Evolutionary conservation across 2,888 invertebrate species (phyloP), one percentile per base, ranked within the genome.

Genomic region (Emesis russula): DNA sequence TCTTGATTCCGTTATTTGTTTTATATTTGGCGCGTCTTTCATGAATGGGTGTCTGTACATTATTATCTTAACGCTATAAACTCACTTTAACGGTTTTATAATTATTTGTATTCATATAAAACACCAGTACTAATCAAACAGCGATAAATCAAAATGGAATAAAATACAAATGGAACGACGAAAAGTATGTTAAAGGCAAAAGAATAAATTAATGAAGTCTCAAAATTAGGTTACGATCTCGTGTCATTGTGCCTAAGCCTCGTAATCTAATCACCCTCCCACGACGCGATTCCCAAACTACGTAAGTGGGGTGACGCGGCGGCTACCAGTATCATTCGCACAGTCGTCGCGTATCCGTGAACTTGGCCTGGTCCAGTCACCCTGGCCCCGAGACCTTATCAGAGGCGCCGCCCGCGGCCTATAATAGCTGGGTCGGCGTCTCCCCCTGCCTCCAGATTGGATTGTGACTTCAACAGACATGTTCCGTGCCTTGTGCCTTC

Each of bases 391-490:
- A 97, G 97, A 96, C 97, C 97, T 97, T 97, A 97, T 97, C 97
- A 96, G 97, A 97, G 97, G 97, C 98, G 97, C 97, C 97, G 98
- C 97, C 97, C 97, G 97, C 98, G 97, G 97, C 97, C 97, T 98
- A 98, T 98, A 98, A 98, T 98, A 98, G 98, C 97, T 96, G 97
- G 97, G 98, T 96, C 97, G 97, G 97, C 98, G 97, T 97, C 97
- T 97, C 97, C 97, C 96, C 96, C 96, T 96, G 96, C 96, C 97
- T 97, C 97, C 98, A 98, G 97, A 98, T 95, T 96, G 95, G 96
- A 95, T 96, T 96, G 97, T 96, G 96, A 97, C 97, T 96, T 96
- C 98, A 97, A 94, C 97, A 97, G 98, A 97, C 97, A 98, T 98
- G 98, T 97, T 98, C 95, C 97, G 97, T 96, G 96, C 97, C 96